Base-by-base conservation (phyloP, 2,888 invertebrate species). In the Saturnia pavonia region DNA sequence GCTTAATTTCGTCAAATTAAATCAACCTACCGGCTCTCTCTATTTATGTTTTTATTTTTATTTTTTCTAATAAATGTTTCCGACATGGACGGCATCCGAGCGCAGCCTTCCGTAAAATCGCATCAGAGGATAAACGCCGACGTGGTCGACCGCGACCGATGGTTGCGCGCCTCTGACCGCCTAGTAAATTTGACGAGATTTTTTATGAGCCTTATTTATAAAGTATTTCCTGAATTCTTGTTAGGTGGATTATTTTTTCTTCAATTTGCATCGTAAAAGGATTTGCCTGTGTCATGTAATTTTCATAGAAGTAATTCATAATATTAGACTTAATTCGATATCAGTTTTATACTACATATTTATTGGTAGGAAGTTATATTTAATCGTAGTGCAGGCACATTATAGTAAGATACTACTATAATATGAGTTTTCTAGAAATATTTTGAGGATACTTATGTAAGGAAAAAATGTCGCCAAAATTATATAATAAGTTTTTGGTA, bases 91-190 rank as follows among this genome's bases (percentile, higher is more conserved):
- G 63, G 68, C 66, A 57, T 68, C 42, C 70, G 72, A 40, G 67
- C 27, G 80, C 81, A 80, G 72, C 73, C 75, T 77, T 67, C 80
- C 83, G 74, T 75, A 72, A 74, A 77, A 80, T 80, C 80, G 76
- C 71, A 78, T 80, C 77, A 77, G 71, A 72, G 68, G 27, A 11
- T 27, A 48, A 68, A 48, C 54, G 69, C 66, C 72, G 67, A 69
- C 70, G 65, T 70, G 74, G 40, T 72, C 71, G 77, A 75, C 72
- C 80, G 80, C 74, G 75, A 75, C 78, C 80, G 74, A 76, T 19
- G 65, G 65, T 65, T 65, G 65, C 65, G 34, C 65, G 65, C 65
- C 40, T 65, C 65, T 65, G 57, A 60, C 57, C 27, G 40, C n/a
- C n/a, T 65, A 40, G 40, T 65, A 40, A 65, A 65, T 40, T 40